A percentile compares a stretch with the other conserved stretches of the same genome.
phyloP scores from a whole-genome alignment of 1,140 invertebrate genomes.

The Euwallacea similis region DNA sequence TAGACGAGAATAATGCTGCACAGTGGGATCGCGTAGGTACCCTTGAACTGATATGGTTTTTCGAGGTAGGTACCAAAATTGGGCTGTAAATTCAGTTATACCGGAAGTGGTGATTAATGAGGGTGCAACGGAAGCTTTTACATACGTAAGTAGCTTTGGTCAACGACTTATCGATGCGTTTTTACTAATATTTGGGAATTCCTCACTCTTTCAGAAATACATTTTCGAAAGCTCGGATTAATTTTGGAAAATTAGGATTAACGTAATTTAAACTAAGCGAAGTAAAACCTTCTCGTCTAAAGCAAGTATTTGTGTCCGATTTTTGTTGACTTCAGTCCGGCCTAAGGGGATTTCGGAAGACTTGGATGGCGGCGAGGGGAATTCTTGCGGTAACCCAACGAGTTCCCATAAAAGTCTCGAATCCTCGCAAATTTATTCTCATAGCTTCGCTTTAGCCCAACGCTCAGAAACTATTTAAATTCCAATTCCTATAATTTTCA shows the following conservation, averaged over 20 bases:
- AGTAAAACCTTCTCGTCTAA: conserved; percentile 26
- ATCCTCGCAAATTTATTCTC: neutral
- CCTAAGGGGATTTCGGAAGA: conserved; percentile 38
- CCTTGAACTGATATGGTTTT: no score
- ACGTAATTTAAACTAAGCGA: no score
- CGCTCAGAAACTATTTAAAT: neutral
- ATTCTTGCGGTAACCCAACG: conserved; percentile 31
- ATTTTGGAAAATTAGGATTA: no score
- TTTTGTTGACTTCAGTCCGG: conserved; percentile 37
- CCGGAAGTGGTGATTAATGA: no score
- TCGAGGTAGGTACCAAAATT: no score
- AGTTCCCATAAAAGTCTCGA: conserved; percentile 1
- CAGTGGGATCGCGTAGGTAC: no score
- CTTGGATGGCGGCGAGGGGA: conserved; percentile 6
- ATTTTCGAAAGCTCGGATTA: no score
- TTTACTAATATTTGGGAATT: no score
- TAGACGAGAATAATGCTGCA: conserved; percentile 17
- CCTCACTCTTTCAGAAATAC: no score
- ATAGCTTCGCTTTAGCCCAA: neutral
- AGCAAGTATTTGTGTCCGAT: conserved; percentile 22
- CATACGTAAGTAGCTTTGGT: no score
- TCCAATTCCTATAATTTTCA: neutral
- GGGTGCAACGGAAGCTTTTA: no score
- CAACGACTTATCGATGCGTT: no score
- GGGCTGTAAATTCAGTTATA: neutral